phyloP scores from a whole-genome alignment of 2,888 invertebrate genomes.

The Elmis aenea region DNA sequence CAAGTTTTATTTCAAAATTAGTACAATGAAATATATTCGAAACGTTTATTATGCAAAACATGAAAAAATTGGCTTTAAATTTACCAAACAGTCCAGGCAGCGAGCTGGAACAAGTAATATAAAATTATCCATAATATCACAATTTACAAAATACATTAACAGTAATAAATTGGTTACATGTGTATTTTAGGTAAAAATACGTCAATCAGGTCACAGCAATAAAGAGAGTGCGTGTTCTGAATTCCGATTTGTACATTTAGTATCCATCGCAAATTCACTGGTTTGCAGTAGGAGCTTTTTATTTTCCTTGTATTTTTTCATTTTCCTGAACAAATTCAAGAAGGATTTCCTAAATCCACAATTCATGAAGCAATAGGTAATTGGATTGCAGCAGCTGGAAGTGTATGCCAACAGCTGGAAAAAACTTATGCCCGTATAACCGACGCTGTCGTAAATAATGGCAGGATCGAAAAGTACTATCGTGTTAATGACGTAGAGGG shows the following conservation, averaged over 20 bases:
- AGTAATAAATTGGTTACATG: no score
- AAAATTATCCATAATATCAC: no score
- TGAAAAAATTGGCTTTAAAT: no score
- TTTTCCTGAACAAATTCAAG: constrained; percentile 54
- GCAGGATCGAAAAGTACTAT: constrained; percentile 51
- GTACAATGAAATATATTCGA: no score
- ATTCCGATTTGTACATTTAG: constrained; percentile 34
- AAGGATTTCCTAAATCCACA: constrained; percentile 61
- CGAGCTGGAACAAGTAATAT: no score
- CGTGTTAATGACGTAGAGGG: constrained; percentile 56
- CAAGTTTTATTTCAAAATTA: no score
- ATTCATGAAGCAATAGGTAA: constrained; percentile 68
- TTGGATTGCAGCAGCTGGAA: constrained; percentile 62
- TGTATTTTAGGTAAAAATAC: constrained; percentile 1
- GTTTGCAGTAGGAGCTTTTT: constrained; percentile 30
- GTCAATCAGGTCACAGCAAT: constrained; percentile 13
- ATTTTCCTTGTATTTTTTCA: constrained; percentile 29
- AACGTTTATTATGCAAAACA: no score
- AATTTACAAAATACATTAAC: no score
- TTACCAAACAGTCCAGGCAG: no score
- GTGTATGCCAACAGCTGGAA: constrained; percentile 57
- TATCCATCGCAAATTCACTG: constrained; percentile 38
- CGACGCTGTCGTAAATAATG: constrained; percentile 48
- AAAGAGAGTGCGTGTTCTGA: constrained; percentile 22
- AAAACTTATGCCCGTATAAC: constrained; percentile 50